These are phyloP conservation scores for Drosophila siamana DNA, from an alignment of 2,888 invertebrate genomes.

Conservation along the genomic window DNA sequence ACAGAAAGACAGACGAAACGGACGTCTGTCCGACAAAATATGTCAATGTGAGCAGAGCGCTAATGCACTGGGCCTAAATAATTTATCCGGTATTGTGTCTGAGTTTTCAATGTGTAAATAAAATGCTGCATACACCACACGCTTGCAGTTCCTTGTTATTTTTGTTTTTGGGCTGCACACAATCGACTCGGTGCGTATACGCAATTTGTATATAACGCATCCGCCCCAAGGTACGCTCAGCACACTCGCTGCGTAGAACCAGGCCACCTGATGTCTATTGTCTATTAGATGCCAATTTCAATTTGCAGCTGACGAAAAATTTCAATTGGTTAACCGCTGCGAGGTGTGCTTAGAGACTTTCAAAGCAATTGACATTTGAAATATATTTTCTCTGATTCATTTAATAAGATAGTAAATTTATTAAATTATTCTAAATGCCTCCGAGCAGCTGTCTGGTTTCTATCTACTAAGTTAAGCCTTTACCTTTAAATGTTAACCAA, in stretches of 20 bases:
- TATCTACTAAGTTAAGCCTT: constrained; percentile 59
- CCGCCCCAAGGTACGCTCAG: constrained; percentile 50
- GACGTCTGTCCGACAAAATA: constrained; percentile 71
- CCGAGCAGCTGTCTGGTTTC: constrained; percentile 38
- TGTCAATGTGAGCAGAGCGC: constrained; percentile 61
- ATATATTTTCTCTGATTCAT: not conserved
- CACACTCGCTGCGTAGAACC: constrained; percentile 20
- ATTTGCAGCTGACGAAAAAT: constrained; percentile 53
- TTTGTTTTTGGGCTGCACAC: constrained; percentile 30
- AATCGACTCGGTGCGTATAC: constrained; percentile 61
- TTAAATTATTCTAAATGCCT: constrained; percentile 50
- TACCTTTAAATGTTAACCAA: constrained; percentile 35
- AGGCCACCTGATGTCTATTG: constrained; percentile 49
- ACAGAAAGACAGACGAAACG: constrained; percentile 26
- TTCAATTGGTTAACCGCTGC: constrained; percentile 25
- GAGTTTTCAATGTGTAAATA: constrained; percentile 63
- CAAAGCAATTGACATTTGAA: not conserved
- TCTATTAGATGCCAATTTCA: constrained; percentile 61
- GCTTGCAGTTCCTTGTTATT: too few species aligned
- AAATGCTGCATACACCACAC: constrained; percentile 19
- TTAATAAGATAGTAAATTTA: constrained; percentile 33
- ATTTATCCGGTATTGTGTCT: constrained; percentile 60
- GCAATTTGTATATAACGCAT: constrained; percentile 62
- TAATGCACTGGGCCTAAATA: constrained; percentile 74
- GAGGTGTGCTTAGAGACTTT: constrained; percentile 25